phyloP scores from a whole-genome alignment of 1,140 invertebrate species.

The Hermetia illucens region DNA sequence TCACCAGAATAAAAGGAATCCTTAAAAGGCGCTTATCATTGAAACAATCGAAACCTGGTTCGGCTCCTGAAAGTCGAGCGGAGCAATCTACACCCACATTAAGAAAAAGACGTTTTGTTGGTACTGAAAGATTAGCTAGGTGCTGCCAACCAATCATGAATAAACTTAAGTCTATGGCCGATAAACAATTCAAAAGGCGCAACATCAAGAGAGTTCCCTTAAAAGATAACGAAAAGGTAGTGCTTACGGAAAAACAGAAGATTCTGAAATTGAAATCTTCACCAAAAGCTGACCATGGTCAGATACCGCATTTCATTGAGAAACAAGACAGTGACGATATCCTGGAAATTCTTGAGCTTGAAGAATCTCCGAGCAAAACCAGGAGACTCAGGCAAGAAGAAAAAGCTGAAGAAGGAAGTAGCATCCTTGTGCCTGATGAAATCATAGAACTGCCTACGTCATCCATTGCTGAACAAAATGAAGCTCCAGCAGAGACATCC shows the following conservation, averaged over 20 bases:
- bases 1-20: too few species aligned
- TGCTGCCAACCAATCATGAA: constrained; percentile 42
- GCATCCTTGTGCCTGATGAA: constrained; percentile 23
- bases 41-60: not conserved
- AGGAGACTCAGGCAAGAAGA: constrained; percentile 16
- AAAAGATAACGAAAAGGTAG: constrained; percentile 27
- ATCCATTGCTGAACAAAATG: constrained; percentile 3
- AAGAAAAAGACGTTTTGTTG: constrained; percentile 27
- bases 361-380: constrained; percentile 27
- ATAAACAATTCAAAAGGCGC: constrained; percentile 38
- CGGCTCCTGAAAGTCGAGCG: constrained; percentile 22
- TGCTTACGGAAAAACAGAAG: constrained; percentile 23
- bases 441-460: constrained; percentile 23
- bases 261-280: constrained; percentile 26
- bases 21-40: constrained; percentile 13
- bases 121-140: constrained; percentile 17
- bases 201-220: constrained; percentile 35
- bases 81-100: constrained; percentile 12
- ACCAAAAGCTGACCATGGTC: constrained; percentile 23
- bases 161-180: constrained; percentile 43
- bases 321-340: constrained; percentile 30
- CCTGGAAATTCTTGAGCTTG: constrained; percentile 26
- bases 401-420: constrained; percentile 8
- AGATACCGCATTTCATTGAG: constrained; percentile 27
- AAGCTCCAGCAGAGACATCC: not conserved